Base-by-base conservation (phyloP, 2,888 invertebrate genomes). In the Pseudococcus longispinus region DNA sequence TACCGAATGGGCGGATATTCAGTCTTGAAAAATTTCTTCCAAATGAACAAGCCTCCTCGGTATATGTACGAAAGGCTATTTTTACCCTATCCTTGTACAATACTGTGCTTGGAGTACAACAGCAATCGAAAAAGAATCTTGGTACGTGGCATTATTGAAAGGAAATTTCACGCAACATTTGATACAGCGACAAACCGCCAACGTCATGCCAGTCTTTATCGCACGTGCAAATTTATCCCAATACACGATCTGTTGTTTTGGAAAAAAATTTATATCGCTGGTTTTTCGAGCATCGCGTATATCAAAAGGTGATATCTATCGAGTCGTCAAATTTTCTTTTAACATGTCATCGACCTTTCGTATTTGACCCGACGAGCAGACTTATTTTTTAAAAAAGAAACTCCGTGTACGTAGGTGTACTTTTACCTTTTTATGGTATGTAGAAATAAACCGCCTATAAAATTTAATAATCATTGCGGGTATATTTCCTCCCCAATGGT, bases 121-220 rank as follows among this genome's bases (percentile, higher is more conserved):
- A 60, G 4, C 11, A 26, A 65, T 51, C n/a, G 51, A 51, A 26
- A 26, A 65, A 65, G 15, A 65, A 65, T 65, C 65, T 65, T 65
- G 23, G 20, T 65, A 26, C 23, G 26, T 26, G 26, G 65, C 26
- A 13, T 65, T 65, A 65, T 65, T 65, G 65, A 65, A 65, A 65
- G 26, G 26, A 65, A 65, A 65, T 65, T 65, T 65, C 65, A 65
- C 65, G 65, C 26, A 11, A 65, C 65, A 65, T 65, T 65, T 65
- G 13, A 65, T 65, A 26, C 26, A 13, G 26, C 26, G 65, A 65
- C 65, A 65, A 65, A 65, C 65, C 65, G 26, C 65, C 9, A n/a
- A n/a, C n/a, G n/a, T n/a, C n/a, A n/a, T n/a, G 44, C 1, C 15
- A 65, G 65, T 65, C 65, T 65, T 60, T 60, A 60, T 60, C 26